These are phyloP conservation scores for Phalloptychus januarius DNA, from an alignment of 2,797 vertebrate species.

Conservation along the genomic window DNA sequence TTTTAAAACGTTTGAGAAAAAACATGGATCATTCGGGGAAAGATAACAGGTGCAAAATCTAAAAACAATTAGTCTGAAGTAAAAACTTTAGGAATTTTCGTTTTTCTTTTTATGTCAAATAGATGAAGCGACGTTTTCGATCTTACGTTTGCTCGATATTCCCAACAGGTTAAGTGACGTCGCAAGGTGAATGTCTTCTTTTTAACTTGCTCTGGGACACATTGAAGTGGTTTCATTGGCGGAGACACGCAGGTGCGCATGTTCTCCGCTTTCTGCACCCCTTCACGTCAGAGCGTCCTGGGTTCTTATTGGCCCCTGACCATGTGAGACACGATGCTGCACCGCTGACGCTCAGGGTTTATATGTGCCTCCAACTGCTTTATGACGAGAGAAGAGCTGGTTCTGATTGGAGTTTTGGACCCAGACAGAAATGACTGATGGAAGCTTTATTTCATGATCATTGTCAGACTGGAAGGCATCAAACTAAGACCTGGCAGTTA, in stretches of 20 bases:
- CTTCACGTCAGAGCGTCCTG: conserved; percentile 14
- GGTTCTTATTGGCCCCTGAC: conserved; percentile 39
- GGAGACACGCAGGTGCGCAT: conserved; percentile 53
- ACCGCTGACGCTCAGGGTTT: not conserved
- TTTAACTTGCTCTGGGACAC: conserved; percentile 4
- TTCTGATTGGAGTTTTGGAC: conserved; percentile 19
- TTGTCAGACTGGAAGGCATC: not conserved
- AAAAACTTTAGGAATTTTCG: not conserved
- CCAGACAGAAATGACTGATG: conserved; percentile 8
- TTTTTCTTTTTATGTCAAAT: not conserved
- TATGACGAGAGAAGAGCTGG: not conserved
- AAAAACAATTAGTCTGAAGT: not conserved
- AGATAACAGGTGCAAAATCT: not conserved
- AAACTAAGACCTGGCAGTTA: not conserved
- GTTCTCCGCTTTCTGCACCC: conserved; percentile 7
- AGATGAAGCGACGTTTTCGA: not conserved
- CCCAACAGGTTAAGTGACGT: conserved; percentile 1
- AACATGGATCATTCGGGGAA: not conserved
- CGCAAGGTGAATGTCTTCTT: not conserved
- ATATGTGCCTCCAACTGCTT: not conserved
- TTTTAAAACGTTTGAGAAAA: not conserved
- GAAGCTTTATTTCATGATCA: conserved; percentile 16
- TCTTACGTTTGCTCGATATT: not conserved
- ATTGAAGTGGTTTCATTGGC: not conserved
- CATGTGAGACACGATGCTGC: not conserved